phyloP scores from a whole-genome alignment of 2,797 vertebrate species.

The Phrynocephalus guinanensis region DNA sequence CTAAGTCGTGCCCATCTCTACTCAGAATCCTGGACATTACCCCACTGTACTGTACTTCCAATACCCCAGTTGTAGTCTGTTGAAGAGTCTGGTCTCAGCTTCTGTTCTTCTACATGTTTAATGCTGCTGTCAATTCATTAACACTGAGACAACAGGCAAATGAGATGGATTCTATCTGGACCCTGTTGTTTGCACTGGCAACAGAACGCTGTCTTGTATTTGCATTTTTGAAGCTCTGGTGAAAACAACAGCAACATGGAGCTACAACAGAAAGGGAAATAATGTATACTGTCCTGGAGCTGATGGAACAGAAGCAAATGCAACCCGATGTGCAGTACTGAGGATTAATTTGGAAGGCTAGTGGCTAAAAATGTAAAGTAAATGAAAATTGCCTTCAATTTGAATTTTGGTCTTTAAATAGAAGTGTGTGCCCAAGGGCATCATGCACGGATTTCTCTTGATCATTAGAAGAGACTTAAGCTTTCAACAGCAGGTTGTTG shows the following conservation, averaged over 20 bases:
- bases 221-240: constrained; percentile 13
- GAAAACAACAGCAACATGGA: background rate
- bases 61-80: background rate
- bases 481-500: background rate
- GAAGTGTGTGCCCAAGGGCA: background rate
- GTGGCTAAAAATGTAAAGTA: constrained; percentile 37
- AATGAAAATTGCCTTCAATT: constrained; percentile 4
- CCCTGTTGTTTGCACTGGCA: background rate
- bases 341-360: constrained; percentile 3
- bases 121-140: background rate
- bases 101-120: background rate
- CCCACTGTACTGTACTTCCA: background rate
- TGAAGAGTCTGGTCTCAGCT: background rate
- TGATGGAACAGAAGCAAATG: background rate
- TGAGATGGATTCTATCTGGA: constrained; percentile 10
- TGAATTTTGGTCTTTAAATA: constrained; percentile 23
- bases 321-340: background rate
- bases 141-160: background rate
- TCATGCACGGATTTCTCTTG: background rate
- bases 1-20: too few species aligned
- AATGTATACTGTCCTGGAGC: constrained; percentile 24
- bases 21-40: background rate
- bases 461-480: background rate
- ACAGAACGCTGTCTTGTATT: constrained; percentile 9
- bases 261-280: background rate